These are phyloP conservation scores for Diachrysia chrysitis DNA, from an alignment of 2,888 invertebrate species.

Conservation along the genomic window DNA sequence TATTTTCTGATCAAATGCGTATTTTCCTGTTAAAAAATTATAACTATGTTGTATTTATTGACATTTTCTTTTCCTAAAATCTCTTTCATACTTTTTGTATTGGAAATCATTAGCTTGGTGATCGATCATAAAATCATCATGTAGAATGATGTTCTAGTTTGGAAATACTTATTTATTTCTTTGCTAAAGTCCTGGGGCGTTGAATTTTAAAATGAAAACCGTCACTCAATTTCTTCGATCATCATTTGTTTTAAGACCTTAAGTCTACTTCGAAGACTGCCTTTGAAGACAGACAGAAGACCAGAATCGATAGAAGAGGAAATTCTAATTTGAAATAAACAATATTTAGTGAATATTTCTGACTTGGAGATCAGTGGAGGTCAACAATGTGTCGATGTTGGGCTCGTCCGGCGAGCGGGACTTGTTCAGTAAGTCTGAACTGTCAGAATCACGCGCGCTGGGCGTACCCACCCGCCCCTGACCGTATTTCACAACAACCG, in stretches of 20 bases:
- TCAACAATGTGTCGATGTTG: slow-evolving; percentile 60
- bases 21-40: neutral
- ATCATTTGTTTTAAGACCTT: neutral
- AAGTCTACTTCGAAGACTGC: no score
- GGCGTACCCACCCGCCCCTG: slow-evolving; percentile 42
- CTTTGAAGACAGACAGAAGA: no score
- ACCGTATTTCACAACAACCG: slow-evolving; percentile 46
- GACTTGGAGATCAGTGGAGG: slow-evolving; percentile 44
- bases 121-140: no score
- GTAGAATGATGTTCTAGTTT: no score
- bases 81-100: neutral
- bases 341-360: slow-evolving; percentile 9
- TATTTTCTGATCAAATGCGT: neutral
- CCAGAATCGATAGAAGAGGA: neutral
- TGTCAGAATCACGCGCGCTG: slow-evolving; percentile 71
- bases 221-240: neutral
- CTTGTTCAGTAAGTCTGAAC: slow-evolving; percentile 71
- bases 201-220: no score
- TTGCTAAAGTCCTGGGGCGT: no score
- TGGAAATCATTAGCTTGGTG: no score
- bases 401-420: slow-evolving; percentile 34
- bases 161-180: no score
- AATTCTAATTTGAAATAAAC: neutral
- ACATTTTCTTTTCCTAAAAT: no score
- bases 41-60: neutral